Evolutionary conservation across 1,140 invertebrate species (phyloP), one percentile per base, ranked within the genome.

Genomic region (Dufourea novaeangliae): DNA sequence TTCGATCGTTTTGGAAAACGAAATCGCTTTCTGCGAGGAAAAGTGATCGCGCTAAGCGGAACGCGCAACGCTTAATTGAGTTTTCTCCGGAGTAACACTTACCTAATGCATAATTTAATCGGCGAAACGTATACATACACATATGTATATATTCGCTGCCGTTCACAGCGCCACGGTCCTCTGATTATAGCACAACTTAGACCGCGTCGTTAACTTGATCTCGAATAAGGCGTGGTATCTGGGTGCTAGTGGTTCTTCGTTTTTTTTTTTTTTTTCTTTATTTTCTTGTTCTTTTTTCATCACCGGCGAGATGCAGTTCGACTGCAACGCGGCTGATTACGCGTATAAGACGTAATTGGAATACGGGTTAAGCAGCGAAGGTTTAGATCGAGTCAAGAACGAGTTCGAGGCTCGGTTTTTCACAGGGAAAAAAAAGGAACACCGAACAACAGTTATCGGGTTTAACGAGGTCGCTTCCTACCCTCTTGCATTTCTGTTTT

Each of bases 341-440:
- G 52, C 72, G 72, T 71, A n/a, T 72, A 29, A 64, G 61, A 77
- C 77, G 78, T 75, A 66, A 82, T 82, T 79, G 70, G 70, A 68
- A 82, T 82, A 71, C 44, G 52, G 71, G 78, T 82, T 80, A 80
- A 82, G 66, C 52, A 76, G 59, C 37, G 66, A 64, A 80, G 61
- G 63, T 82, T 76, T 70, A 80, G 66, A 82, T 70, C 66, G 64
- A 44, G 57, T 39, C 32, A 4, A 1, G 80, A 82, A 82, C 72
- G 39, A 80, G 52, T 75, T 59, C 52, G 72, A 61, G 72, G 20
- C 61, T 63, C 29, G 71, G 32, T 70, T 71, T 73, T 76, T 62
- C 72, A 29, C 46, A 17, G n/a, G n/a, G n/a, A n/a, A n/a, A 61
- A 32, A 61, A 76, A 76, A 41, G 34, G 57, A 72, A 72, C 61